A percentile compares a stretch with the other conserved stretches of the same genome.
Evolutionary conservation across 2,113 vertebrate species (phyloP).

Genomic region (Entomyzon cyanotis): DNA sequence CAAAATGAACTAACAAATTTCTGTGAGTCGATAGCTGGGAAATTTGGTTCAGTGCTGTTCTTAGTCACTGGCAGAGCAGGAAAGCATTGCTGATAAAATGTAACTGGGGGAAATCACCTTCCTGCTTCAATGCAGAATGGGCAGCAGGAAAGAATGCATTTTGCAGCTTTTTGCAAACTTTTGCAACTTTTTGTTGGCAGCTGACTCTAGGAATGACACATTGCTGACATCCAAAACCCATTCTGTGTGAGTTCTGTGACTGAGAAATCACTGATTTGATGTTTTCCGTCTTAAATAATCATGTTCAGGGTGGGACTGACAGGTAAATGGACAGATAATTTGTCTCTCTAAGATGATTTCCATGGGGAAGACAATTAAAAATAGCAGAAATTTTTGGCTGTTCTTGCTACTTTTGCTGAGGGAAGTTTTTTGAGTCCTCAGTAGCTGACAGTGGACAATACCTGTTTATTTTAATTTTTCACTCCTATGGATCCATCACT

Average conservation of each 20-base stretch:
- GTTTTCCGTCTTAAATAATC: not conserved
- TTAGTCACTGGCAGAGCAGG: not conserved
- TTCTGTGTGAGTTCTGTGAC: not conserved
- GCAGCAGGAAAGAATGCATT: not conserved
- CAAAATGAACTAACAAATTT: not conserved
- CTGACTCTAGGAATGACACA: not conserved
- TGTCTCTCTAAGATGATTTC: not conserved
- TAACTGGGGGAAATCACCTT: too few relatives aligned
- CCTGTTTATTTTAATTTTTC: not conserved
- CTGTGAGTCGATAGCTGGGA: not conserved
- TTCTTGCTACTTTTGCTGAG: not conserved
- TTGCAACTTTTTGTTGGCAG: not conserved
- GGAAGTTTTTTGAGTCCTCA: too few relatives aligned
- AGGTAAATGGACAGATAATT: not conserved
- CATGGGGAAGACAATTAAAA: not conserved
- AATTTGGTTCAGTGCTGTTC: not conserved
- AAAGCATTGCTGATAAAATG: not conserved
- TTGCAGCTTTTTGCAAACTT: too few relatives aligned
- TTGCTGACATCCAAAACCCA: not conserved
- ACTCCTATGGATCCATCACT: not conserved
- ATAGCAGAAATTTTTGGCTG: not conserved
- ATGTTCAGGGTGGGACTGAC: not conserved
- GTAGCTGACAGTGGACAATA: accelerated
- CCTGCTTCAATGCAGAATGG: not conserved
- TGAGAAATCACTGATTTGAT: not conserved